Percentiles rank a stretch among this genome's conserved stretches.
phyloP scores from a whole-genome alignment of 92 coral and sea anemone species.

The Parazoanthus atlanticus region DNA sequence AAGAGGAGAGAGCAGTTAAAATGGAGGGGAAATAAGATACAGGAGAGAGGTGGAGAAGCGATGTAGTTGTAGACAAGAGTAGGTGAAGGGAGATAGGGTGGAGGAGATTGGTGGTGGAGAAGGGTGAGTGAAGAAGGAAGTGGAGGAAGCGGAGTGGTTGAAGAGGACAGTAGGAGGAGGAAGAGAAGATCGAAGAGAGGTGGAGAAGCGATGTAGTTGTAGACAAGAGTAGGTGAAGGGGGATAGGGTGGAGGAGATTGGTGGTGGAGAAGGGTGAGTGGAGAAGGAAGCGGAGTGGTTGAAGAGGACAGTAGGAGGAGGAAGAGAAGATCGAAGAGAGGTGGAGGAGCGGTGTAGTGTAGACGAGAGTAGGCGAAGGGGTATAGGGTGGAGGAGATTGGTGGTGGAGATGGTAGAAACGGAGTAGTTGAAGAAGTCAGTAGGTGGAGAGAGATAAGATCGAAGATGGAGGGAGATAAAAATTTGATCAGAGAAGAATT shows the following conservation, averaged over 20 bases:
- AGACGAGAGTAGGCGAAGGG: not conserved
- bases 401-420: constrained; percentile 1
- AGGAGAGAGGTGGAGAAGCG: not conserved
- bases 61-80: not conserved
- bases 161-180: constrained; percentile 13
- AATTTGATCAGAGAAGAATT: not conserved
- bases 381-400: not conserved
- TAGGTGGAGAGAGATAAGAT: not conserved
- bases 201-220: not conserved
- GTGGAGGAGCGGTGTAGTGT: not conserved
- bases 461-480: not conserved
- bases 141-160: not conserved
- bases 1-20: not conserved
- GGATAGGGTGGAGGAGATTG: not conserved
- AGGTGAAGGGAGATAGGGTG: not conserved
- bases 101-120: not conserved
- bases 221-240: not conserved
- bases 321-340: constrained; percentile 1
- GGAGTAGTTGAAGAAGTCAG: constrained; percentile 18
- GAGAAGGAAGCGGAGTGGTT: not conserved
- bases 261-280: not conserved
- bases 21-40: not conserved
- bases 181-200: not conserved
- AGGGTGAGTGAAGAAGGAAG: not conserved
- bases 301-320: constrained; percentile 22